Evolutionary conservation across 2,888 invertebrate species (phyloP).

Genomic region (Drosophila prostipennis): DNA sequence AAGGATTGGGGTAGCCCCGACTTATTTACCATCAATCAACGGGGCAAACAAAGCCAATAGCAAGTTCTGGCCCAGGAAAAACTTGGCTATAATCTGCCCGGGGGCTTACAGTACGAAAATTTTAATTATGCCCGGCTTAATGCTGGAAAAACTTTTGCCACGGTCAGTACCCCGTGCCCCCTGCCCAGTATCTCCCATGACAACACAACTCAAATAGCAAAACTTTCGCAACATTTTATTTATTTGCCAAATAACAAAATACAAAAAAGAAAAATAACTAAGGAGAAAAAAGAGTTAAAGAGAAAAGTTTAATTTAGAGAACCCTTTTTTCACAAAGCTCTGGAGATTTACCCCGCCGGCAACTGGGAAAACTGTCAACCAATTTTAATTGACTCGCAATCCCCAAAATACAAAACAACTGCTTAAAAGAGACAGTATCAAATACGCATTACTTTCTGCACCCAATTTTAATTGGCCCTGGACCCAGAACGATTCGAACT

Average conservation of each 20-base stretch:
- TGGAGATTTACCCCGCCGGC: slow-evolving; percentile 26
- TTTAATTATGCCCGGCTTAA: slow-evolving; percentile 76
- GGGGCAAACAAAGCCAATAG: slow-evolving; percentile 56
- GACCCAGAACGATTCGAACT: slow-evolving; percentile 31
- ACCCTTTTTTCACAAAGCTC: slow-evolving; percentile 53
- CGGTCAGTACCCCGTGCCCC: slow-evolving; percentile 49
- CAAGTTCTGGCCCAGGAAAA: slow-evolving; percentile 34
- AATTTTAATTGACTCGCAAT: slow-evolving; percentile 78
- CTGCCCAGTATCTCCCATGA: slow-evolving; percentile 4
- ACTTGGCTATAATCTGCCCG: slow-evolving; percentile 59
- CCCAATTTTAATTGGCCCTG: slow-evolving; percentile 69
- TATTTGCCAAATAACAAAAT: slow-evolving; percentile 57
- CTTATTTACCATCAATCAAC: slow-evolving; percentile 70
- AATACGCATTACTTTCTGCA: slow-evolving; percentile 61
- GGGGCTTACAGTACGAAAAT: slow-evolving; percentile 68
- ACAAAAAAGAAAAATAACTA: not conserved
- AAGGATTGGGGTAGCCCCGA: slow-evolving; percentile 6
- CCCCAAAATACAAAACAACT: slow-evolving; percentile 42
- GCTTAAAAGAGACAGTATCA: slow-evolving; percentile 49
- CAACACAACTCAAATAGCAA: slow-evolving; percentile 50
- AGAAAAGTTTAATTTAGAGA: slow-evolving; percentile 53
- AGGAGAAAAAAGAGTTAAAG: not conserved
- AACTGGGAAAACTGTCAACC: slow-evolving; percentile 62
- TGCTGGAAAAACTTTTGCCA: slow-evolving; percentile 55
- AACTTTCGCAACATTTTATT: slow-evolving; percentile 71